Evolutionary conservation across 2,888 invertebrate genomes (phyloP).

Genomic region (Trachelus tabidus): DNA sequence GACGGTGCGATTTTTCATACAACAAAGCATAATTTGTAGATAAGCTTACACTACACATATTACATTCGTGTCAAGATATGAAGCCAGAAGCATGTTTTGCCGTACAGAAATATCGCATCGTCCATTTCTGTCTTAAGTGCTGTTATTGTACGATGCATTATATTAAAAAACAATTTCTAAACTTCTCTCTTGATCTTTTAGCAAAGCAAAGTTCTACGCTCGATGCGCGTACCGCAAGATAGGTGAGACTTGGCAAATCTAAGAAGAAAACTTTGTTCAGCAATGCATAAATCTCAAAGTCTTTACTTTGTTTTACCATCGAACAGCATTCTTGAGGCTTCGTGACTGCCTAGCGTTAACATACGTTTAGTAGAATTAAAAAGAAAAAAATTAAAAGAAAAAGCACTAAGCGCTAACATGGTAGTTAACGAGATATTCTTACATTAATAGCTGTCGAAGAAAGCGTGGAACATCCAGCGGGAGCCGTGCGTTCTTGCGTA

Average conservation of each 20-base stretch:
- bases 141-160: not conserved
- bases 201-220: slow-evolving; percentile 83
- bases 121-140: not conserved
- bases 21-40: not conserved
- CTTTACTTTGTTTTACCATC: slow-evolving; percentile 9
- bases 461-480: not conserved
- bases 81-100: not conserved
- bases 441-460: not conserved
- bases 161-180: not conserved
- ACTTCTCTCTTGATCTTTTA: slow-evolving; percentile 66
- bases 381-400: slow-evolving; percentile 6
- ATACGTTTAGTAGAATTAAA: not conserved
- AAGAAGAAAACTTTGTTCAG: slow-evolving; percentile 14
- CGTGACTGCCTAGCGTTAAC: slow-evolving; percentile 27
- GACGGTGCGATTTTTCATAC: slow-evolving; percentile 3
- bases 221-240: slow-evolving; percentile 80
- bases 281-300: not conserved
- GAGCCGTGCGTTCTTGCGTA: slow-evolving; percentile 13
- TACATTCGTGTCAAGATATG: not conserved
- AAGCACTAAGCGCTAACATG: slow-evolving; percentile 4
- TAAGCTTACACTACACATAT: not conserved
- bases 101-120: not conserved
- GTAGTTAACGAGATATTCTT: slow-evolving; percentile 16
- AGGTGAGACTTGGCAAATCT: slow-evolving; percentile 69
- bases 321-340: slow-evolving; percentile 14